Base-by-base conservation (phyloP, 2,888 invertebrate species). In the Amphipyra tragopoginis region DNA sequence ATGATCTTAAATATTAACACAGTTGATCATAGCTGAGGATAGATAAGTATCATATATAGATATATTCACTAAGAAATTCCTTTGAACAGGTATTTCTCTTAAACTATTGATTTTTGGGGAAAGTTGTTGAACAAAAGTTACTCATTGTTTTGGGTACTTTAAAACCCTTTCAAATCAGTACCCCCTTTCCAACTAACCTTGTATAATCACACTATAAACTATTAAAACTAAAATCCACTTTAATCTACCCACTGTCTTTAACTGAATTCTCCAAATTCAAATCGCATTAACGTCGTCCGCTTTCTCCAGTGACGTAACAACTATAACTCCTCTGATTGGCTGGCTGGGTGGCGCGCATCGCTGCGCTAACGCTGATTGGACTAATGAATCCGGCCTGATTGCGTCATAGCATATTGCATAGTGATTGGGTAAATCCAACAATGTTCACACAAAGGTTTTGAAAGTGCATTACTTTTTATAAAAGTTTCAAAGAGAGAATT, bases 381-480 rank as follows among this genome's bases (percentile, higher is more conserved):
- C 75, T 86, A 86, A 86, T 85, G 83, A 85, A 86, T 85, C 80
- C 62, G 40, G 45, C 21, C 65, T 86, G 84, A 86, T 87, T 86
- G 84, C 67, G 58, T 67, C 72, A 72, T 44, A 72, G 53, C 49
- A 50, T 52, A 63, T 52, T 64, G 63, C 57, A 65, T 69, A 66
- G 75, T 70, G 66, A 77, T 62, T 71, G 56, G 57, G 53, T 57
- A 49, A 44, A 67, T 51, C 43, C 44, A 57, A 73, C 58, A 60
- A 54, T 73, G 43, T 58, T 59, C 54, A 40, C 36, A 63, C 67
- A 68, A 64, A 71, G 68, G 50, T 53, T 55, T 65, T 50, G 40
- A 34, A 57, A 52, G 42, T 29, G 53, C 6, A 43, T 26, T 50
- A 69, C 51, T 61, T 58, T 53, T 10, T 42, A 26, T 65, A 10